A percentile compares a stretch with the other conserved stretches of the same genome.
Evolutionary conservation across 2,797 vertebrate genomes (phyloP).

Genomic region (Clarias platycephalus): DNA sequence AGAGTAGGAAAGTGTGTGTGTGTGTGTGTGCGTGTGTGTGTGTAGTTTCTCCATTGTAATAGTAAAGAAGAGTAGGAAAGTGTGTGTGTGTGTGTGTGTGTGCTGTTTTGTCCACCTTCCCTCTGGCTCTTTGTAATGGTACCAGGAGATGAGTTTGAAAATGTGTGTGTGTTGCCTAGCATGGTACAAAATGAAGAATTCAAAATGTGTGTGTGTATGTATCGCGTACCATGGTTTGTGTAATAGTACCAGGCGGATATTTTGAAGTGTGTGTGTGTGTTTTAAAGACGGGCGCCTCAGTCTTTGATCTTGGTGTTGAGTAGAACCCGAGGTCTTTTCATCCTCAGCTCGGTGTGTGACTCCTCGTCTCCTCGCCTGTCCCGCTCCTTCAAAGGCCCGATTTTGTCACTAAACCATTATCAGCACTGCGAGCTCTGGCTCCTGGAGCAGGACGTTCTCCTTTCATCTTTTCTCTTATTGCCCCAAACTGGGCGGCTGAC

Average conservation of each 20-base stretch:
- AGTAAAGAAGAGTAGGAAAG: no score
- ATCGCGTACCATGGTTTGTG: not conserved
- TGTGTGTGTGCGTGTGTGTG: not conserved
- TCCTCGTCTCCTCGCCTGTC: constrained; percentile 9
- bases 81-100: not conserved
- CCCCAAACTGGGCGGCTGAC: not conserved
- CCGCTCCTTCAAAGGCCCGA: constrained; percentile 39
- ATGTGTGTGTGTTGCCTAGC: not conserved
- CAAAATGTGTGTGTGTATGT: not conserved
- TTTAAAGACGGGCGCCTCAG: not conserved
- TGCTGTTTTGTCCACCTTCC: not conserved
- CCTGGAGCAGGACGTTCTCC: constrained; percentile 15
- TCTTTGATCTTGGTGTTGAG: constrained; percentile 44
- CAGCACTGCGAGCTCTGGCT: constrained; percentile 10
- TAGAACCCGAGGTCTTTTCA: constrained; percentile 21
- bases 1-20: no score
- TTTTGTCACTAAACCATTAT: constrained; percentile 33
- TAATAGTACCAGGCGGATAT: not conserved
- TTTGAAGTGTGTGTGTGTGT: not conserved
- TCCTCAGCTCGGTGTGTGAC: constrained; percentile 11
- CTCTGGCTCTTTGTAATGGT: not conserved
- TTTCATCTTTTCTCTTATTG: constrained; percentile 42
- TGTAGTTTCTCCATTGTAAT: not conserved
- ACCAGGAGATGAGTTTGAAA: not conserved
- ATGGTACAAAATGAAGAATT: not conserved